Conservation (phyloP, 2,888 invertebrate genomes). For the Ophonus ardosiacus region DNA sequence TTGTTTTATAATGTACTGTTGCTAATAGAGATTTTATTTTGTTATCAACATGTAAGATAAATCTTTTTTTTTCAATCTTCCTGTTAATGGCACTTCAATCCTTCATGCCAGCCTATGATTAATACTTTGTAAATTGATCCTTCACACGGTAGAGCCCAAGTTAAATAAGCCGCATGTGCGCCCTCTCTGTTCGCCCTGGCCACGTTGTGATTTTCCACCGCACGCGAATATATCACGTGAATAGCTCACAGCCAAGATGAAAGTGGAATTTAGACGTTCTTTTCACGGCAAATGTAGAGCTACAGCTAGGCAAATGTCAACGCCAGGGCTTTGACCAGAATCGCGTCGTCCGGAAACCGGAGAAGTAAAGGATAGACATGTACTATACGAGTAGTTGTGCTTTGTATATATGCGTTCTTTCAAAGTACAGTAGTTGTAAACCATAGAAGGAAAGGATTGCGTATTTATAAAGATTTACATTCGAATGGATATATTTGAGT, state of each 20-base stretch:
- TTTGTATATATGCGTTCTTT: not conserved
- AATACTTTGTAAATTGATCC: not conserved
- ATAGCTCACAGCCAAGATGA: slow-evolving; percentile 7
- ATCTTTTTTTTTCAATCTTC: too few species aligned
- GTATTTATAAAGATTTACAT: too few species aligned
- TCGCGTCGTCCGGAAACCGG: not conserved
- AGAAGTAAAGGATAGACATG: not conserved
- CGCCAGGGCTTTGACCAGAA: not conserved
- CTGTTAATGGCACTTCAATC: too few species aligned
- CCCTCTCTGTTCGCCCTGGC: not conserved
- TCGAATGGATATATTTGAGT: too few species aligned
- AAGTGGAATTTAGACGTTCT: slow-evolving; percentile 22
- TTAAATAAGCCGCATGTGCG: not conserved
- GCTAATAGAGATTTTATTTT: too few species aligned
- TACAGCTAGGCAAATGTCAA: slow-evolving; percentile 20
- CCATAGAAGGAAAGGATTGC: not conserved
- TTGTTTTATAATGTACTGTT: too few species aligned
- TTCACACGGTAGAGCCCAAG: not conserved
- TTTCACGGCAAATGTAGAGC: slow-evolving; percentile 10
- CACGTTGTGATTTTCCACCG: not conserved
- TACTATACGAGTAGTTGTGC: not conserved
- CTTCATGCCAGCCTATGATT: too few species aligned
- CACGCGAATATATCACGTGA: slow-evolving; percentile 33
- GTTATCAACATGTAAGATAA: too few species aligned
- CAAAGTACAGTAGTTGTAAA: not conserved